phyloP scores from a whole-genome alignment of 1,140 invertebrate species.

The Lordiphosa mommai region DNA sequence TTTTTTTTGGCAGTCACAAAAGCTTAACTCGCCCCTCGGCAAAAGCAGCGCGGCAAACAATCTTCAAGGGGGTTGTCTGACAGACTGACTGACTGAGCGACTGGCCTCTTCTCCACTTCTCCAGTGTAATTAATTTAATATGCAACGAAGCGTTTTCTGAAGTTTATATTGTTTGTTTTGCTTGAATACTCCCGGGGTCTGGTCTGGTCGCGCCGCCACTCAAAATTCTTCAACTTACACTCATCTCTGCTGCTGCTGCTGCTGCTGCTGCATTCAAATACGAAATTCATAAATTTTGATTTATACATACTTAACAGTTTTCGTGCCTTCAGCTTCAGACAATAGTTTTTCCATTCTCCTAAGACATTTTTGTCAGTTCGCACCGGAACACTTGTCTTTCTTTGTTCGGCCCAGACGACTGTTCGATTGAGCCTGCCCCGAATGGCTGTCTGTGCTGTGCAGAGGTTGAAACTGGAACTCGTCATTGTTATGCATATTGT shows the following conservation, averaged over 20 bases:
- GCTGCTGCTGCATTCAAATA: conserved; percentile 7
- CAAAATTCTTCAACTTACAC: too few relatives aligned
- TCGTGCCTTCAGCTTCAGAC: conserved; percentile 27
- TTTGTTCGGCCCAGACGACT: conserved; percentile 6
- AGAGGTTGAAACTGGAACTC: conserved; percentile 48
- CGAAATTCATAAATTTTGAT: conserved; percentile 64
- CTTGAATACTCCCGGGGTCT: conserved; percentile 3
- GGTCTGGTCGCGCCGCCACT: too few relatives aligned
- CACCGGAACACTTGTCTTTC: conserved; percentile 59
- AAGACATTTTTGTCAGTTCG: conserved; percentile 25
- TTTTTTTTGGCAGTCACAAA: conserved; percentile 25
- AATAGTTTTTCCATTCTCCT: conserved; percentile 56
- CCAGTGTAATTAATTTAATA: too few relatives aligned
- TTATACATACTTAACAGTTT: conserved; percentile 33
- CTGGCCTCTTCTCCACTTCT: background rate
- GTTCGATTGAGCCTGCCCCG: conserved; percentile 18
- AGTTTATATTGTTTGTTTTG: too few relatives aligned
- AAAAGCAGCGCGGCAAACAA: conserved; percentile 32
- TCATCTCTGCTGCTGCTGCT: too few relatives aligned
- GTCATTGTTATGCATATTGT: conserved; percentile 70
- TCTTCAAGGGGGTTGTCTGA: conserved; percentile 1
- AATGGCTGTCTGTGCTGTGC: too few relatives aligned
- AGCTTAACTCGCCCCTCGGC: conserved; percentile 14
- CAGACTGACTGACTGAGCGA: conserved; percentile 12
- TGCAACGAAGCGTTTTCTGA: too few relatives aligned